Evolutionary conservation across 1,140 invertebrate species (phyloP), one percentile per base, ranked within the genome.

Genomic region (Ceratitis capitata): DNA sequence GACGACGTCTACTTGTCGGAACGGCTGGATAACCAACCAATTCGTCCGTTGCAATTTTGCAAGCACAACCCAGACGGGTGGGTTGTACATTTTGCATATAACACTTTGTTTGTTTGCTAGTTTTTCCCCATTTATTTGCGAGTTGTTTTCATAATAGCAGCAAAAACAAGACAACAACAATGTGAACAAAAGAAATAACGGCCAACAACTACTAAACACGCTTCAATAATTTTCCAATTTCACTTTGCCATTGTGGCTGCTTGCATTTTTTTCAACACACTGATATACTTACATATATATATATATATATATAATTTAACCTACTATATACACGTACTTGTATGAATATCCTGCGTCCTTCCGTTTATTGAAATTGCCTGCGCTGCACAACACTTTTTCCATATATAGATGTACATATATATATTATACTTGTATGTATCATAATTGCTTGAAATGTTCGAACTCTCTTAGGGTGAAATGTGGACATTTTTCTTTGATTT

Each of bases 181-280:
- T 12, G n/a, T n/a, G 12, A 47, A 47, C 12, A 29, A 61, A 26
- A 42, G 45, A 78, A 78, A 39, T 14, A 78, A 78, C 23, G 45
- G 23, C 39, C 69, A 26, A 45, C 42, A 78, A n/a, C n/a, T n/a
- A n/a, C n/a, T n/a, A n/a, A 16, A 78, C 39, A 78, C 69, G 69
- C 69, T 78, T 78, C 69, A 47, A 78, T 78, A 78, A 78, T 45
- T 78, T 78, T 78, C 69, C 69, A 78, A 78, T 78, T 78, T 78
- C 69, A 78, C 69, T 78, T 78, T 78, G 69, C 39, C 69, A 78
- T 78, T 78, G 69, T 78, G 23, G 39, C 69, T 47, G 42, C n/a
- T n/a, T n/a, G n/a, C 69, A 78, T 23, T 61, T 61, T 61, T 23
- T 39, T 69, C 61, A 19, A 12, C 9, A 69, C 19, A 7, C 16